A percentile compares a stretch with the other conserved stretches of the same genome.
These are phyloP conservation scores for Fulmarus glacialis DNA, from an alignment of 2,113 vertebrate genomes.

Conservation along the genomic window DNA sequence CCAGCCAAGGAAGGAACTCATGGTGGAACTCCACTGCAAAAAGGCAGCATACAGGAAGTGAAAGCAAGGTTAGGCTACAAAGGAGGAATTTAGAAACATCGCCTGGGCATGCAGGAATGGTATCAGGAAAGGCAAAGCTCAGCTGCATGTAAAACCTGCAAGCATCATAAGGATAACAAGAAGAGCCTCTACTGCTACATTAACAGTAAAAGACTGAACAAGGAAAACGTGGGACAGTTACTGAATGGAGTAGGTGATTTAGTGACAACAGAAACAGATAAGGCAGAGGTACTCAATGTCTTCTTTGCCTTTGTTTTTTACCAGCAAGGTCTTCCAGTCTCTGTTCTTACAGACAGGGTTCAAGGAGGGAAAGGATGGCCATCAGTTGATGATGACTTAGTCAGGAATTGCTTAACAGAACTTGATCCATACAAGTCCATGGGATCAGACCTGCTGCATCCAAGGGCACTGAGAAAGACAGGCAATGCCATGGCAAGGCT, in stretches of 20 bases:
- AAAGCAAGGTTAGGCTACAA: not conserved
- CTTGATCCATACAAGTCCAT: not conserved
- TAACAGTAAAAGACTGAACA: not conserved
- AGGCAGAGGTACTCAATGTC: not conserved
- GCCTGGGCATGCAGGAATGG: not conserved
- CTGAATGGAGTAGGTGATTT: not conserved
- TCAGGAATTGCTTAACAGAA: not conserved
- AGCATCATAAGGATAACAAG: not conserved
- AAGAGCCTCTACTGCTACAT: not conserved
- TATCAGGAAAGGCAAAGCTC: not conserved
- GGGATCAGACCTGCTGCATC: not conserved
- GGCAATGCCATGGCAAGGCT: not conserved
- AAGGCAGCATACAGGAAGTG: not conserved
- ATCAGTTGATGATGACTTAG: not conserved
- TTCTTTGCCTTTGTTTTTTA: not conserved
- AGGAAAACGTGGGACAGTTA: not conserved
- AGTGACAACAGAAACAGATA: not conserved
- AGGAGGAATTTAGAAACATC: not conserved
- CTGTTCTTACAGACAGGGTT: not conserved
- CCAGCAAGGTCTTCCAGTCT: not conserved
- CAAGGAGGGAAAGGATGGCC: not conserved
- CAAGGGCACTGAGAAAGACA: not conserved
- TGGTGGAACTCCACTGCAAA: not conserved
- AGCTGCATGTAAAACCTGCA: not conserved
- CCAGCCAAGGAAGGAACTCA: not conserved